Evolutionary conservation across 2,797 vertebrate genomes (phyloP).

Genomic region (Ctenosaura bakeri): DNA sequence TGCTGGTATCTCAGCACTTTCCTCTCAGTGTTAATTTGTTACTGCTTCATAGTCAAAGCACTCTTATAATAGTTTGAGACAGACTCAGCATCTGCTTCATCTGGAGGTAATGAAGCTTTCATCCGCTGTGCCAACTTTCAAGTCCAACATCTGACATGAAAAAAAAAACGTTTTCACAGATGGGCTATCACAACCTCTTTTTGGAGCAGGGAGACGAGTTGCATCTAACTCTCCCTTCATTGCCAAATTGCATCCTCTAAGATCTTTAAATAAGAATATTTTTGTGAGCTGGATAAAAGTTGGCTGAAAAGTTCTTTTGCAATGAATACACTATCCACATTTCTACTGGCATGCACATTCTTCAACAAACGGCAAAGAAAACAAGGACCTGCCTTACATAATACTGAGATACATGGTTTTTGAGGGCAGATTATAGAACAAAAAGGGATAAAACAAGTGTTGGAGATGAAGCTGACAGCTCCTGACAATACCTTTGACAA

Average conservation of each 20-base stretch:
- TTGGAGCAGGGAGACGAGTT: slow-evolving; percentile 36
- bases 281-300: slow-evolving; percentile 59
- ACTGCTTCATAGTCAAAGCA: slow-evolving; percentile 48
- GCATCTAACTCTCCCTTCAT: slow-evolving; percentile 31
- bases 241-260: slow-evolving; percentile 60
- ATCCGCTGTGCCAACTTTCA: slow-evolving; percentile 55
- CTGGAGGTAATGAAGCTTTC: slow-evolving; percentile 71
- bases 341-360: slow-evolving; percentile 46
- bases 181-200: slow-evolving; percentile 65
- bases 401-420: slow-evolving; percentile 51
- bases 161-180: slow-evolving; percentile 62
- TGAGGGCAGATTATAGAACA: slow-evolving; percentile 33
- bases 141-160: slow-evolving; percentile 52
- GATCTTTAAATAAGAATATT: slow-evolving; percentile 69
- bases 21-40: slow-evolving; percentile 31
- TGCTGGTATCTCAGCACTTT: slow-evolving; percentile 27
- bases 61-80: slow-evolving; percentile 50
- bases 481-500: slow-evolving; percentile 44
- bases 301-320: slow-evolving; percentile 64
- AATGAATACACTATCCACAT: slow-evolving; percentile 52
- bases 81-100: slow-evolving; percentile 64
- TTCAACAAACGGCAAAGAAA: slow-evolving; percentile 64
- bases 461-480: slow-evolving; percentile 44
- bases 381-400: slow-evolving; percentile 54
- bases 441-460: slow-evolving; percentile 56